phyloP scores from a whole-genome alignment of 2,797 vertebrate species.

The Eutrigla gurnardus region DNA sequence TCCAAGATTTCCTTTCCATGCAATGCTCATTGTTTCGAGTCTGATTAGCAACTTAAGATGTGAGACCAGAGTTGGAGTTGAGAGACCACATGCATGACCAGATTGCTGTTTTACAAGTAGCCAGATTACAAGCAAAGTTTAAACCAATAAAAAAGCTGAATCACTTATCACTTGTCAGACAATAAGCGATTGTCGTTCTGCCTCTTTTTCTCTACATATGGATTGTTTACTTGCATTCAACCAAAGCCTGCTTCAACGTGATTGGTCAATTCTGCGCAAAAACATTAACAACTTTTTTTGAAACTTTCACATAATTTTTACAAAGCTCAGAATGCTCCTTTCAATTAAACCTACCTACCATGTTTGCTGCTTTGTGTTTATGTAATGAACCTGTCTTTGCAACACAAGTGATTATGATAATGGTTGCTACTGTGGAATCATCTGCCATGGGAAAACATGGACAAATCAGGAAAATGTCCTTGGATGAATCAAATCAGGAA shows the following conservation, averaged over 20 bases:
- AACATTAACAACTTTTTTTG: conserved; percentile 13
- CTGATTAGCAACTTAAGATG: no score
- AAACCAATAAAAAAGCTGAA: no score
- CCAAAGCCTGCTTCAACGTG: no score
- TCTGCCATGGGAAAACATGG: not conserved
- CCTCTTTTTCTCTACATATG: no score
- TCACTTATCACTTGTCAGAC: no score
- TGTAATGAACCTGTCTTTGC: conserved; percentile 8
- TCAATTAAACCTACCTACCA: conserved; percentile 3
- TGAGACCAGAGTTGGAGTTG: no score
- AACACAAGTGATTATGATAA: conserved; percentile 38
- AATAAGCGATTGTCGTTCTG: no score
- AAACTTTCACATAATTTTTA: conserved; percentile 1
- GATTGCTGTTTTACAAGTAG: no score
- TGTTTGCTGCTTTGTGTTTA: conserved; percentile 14
- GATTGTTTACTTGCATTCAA: no score
- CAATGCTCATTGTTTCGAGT: not conserved
- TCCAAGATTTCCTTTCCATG: not conserved
- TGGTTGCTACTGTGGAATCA: conserved; percentile 10
- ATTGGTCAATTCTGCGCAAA: not conserved
- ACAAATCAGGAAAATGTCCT: conserved; percentile 44
- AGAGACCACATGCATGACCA: no score
- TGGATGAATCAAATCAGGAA: conserved; percentile 37
- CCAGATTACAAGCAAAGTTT: no score
- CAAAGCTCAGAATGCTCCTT: conserved; percentile 6